phyloP scores from a whole-genome alignment of 2,888 invertebrate species.

The Steinernema scapterisci region DNA sequence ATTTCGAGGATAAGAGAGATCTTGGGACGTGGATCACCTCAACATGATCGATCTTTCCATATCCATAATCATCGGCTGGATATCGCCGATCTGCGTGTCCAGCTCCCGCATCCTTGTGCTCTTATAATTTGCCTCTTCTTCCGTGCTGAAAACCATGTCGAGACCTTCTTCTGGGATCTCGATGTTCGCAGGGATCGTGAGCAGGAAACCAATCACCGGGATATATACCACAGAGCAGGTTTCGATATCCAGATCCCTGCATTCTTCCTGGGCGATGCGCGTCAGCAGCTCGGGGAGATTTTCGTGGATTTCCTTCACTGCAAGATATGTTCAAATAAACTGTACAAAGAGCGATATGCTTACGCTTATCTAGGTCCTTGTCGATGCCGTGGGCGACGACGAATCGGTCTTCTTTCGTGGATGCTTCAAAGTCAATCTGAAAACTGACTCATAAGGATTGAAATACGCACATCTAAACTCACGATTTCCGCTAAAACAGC shows the following conservation, averaged over 20 bases:
- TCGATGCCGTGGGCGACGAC: conserved; percentile 80
- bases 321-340: background rate
- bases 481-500: conserved; percentile 72
- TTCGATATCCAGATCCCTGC: conserved; percentile 40
- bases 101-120: conserved; percentile 76
- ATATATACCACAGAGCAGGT: conserved; percentile 70
- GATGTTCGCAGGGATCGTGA: conserved; percentile 74
- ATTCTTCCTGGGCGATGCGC: conserved; percentile 76
- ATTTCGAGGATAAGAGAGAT: conserved; percentile 35
- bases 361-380: conserved; percentile 77
- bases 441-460: conserved; percentile 36
- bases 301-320: conserved; percentile 69
- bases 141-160: conserved; percentile 41
- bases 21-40: conserved; percentile 41
- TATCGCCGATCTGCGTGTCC: conserved; percentile 80
- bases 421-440: conserved; percentile 71
- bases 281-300: conserved; percentile 78
- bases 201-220: conserved; percentile 77
- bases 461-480: conserved; percentile 28
- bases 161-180: background rate
- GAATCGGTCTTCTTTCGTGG: conserved; percentile 73
- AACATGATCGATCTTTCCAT: conserved; percentile 81
- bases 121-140: conserved; percentile 76
- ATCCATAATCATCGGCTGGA: conserved; percentile 77
- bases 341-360: conserved; percentile 40